phyloP scores from a whole-genome alignment of 2,888 invertebrate species.

The Yponomeuta cagnagella region DNA sequence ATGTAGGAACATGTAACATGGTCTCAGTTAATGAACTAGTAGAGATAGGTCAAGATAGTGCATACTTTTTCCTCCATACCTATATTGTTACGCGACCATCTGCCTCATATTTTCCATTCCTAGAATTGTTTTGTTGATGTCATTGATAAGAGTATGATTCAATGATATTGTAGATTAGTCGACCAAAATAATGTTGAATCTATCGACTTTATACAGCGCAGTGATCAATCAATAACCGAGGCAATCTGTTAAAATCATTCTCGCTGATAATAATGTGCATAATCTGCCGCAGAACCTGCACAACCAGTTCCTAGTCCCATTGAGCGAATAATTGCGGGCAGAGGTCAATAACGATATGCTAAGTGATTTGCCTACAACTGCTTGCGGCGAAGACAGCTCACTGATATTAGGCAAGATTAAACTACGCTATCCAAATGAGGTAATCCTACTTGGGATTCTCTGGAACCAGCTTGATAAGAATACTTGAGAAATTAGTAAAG shows the following conservation, averaged over 20 bases:
- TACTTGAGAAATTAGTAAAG: too few species aligned
- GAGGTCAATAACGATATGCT: constrained; percentile 13
- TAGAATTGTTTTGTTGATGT: not conserved
- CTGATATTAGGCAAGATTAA: too few species aligned
- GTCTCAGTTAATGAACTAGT: not conserved
- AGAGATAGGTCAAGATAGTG: not conserved
- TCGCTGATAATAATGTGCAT: constrained; percentile 1
- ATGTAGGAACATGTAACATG: not conserved
- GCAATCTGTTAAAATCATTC: constrained; percentile 2
- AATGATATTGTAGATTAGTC: not conserved
- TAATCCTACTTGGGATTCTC: too few species aligned
- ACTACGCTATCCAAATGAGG: too few species aligned
- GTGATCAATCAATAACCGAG: not conserved
- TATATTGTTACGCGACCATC: not conserved
- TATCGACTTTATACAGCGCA: not conserved
- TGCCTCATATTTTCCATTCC: not conserved
- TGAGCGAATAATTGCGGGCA: constrained; percentile 14
- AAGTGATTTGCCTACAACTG: not conserved
- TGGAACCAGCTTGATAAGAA: too few species aligned
- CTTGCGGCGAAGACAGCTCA: not conserved
- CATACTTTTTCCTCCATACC: not conserved
- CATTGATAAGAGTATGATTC: not conserved
- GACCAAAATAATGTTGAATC: not conserved
- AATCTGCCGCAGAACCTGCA: constrained; percentile 1
- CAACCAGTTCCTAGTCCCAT: constrained; percentile 6